Conservation (phyloP, 2,113 vertebrate genomes). For the Neotragus moschatus region DNA sequence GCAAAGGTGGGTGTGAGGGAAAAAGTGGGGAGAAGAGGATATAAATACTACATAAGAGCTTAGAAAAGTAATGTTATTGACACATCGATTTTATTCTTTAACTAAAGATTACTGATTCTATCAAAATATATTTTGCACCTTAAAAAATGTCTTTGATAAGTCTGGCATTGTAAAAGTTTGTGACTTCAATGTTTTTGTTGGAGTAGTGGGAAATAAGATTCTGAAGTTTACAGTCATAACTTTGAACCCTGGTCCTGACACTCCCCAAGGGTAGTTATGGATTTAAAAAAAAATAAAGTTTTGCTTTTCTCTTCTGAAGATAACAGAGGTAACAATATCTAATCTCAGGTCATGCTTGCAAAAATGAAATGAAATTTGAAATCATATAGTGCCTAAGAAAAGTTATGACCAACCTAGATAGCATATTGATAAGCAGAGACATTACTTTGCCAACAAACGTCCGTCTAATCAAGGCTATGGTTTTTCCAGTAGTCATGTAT, state of each 20-base stretch:
- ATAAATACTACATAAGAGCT: not conserved
- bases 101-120: not conserved
- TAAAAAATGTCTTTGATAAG: not conserved
- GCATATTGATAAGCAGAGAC: too few relatives aligned
- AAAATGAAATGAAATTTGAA: not conserved
- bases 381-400: not conserved
- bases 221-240: not conserved
- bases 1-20: not conserved
- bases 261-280: not conserved
- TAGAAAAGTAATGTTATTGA: not conserved
- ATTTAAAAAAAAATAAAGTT: not conserved
- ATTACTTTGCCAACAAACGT: too few relatives aligned
- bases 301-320: slow-evolving; percentile 7
- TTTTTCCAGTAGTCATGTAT: too few relatives aligned
- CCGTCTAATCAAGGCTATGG: too few relatives aligned
- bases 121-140: not conserved
- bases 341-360: not conserved
- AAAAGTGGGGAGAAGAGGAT: not conserved
- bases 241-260: not conserved
- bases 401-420: too few relatives aligned
- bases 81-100: not conserved
- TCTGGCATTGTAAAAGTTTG: not conserved
- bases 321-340: not conserved
- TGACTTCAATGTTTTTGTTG: not conserved
- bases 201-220: not conserved